Evolutionary conservation across 2,113 vertebrate genomes (phyloP).

Genomic region (Crotophaga sulcirostris): DNA sequence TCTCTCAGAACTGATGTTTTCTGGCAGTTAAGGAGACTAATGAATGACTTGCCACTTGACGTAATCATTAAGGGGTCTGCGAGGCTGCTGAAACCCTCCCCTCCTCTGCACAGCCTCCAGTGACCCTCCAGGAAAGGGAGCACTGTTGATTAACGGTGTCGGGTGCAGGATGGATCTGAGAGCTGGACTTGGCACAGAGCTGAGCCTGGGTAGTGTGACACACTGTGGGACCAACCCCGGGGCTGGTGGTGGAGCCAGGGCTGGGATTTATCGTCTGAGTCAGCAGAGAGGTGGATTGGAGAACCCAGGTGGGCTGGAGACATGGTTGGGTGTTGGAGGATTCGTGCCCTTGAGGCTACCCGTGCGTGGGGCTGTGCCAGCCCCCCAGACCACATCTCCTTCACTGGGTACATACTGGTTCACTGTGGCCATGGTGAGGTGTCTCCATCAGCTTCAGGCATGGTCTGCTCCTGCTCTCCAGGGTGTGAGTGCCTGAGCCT

Average conservation of each 20-base stretch:
- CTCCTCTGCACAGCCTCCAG: neutral
- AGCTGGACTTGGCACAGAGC: fast-evolving
- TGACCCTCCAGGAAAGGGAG: neutral
- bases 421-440: neutral
- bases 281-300: fast-evolving
- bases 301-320: neutral
- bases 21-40: slow-evolving; percentile 29
- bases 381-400: neutral
- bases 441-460: neutral
- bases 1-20: slow-evolving; percentile 18
- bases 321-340: fast-evolving
- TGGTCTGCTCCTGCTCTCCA: neutral
- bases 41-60: slow-evolving; percentile 14
- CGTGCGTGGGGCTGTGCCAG: fast-evolving
- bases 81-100: slow-evolving; percentile 18
- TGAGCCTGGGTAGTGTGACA: neutral
- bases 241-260: neutral
- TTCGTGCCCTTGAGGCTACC: neutral
- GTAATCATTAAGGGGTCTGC: slow-evolving; percentile 23
- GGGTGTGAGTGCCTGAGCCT: neutral
- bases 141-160: neutral
- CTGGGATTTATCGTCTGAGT: neutral
- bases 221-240: neutral
- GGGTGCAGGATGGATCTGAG: neutral
- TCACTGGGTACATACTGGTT: neutral